phyloP scores from a whole-genome alignment of 2,888 invertebrate genomes.

The Diplolepis rosae region DNA sequence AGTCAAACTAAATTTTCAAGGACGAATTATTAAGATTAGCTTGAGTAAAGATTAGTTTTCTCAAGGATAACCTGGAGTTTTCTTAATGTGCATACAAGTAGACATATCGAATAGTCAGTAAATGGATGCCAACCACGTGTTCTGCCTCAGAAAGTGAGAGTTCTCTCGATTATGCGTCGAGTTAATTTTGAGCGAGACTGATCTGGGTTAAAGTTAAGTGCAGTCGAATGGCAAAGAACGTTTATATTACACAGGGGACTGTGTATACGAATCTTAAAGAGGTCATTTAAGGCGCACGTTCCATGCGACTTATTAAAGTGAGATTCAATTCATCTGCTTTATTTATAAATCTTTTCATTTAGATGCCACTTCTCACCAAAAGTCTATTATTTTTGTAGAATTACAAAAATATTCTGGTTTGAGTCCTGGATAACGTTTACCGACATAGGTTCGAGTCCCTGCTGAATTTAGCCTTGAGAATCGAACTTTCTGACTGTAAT shows the following conservation, averaged over 20 bases:
- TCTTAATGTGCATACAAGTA: conserved; percentile 3
- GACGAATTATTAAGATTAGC: background rate
- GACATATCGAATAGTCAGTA: background rate
- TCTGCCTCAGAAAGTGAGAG: conserved; percentile 28
- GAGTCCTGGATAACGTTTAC: too few relatives aligned
- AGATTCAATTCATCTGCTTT: background rate
- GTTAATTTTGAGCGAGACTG: conserved; percentile 24
- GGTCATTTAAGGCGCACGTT: conserved; percentile 20
- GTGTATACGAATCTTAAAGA: conserved; percentile 28
- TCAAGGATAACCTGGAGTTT: conserved; percentile 6
- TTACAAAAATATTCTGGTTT: too few relatives aligned
- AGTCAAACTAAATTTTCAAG: too few relatives aligned
- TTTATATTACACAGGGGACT: conserved; percentile 14
- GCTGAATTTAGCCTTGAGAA: too few relatives aligned
- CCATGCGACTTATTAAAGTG: background rate
- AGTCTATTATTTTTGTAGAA: too few relatives aligned
- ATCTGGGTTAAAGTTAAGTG: conserved; percentile 32
- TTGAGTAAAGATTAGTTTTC: conserved; percentile 24
- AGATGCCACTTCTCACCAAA: background rate
- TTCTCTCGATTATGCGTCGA: conserved; percentile 31
- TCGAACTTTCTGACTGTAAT: too few relatives aligned
- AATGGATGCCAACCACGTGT: conserved; percentile 30
- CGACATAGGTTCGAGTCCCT: too few relatives aligned
- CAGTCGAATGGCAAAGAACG: conserved; percentile 28
- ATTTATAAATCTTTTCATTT: background rate